These are phyloP conservation scores for Lathamus discolor DNA, from an alignment of 2,113 vertebrate species.

Conservation along the genomic window DNA sequence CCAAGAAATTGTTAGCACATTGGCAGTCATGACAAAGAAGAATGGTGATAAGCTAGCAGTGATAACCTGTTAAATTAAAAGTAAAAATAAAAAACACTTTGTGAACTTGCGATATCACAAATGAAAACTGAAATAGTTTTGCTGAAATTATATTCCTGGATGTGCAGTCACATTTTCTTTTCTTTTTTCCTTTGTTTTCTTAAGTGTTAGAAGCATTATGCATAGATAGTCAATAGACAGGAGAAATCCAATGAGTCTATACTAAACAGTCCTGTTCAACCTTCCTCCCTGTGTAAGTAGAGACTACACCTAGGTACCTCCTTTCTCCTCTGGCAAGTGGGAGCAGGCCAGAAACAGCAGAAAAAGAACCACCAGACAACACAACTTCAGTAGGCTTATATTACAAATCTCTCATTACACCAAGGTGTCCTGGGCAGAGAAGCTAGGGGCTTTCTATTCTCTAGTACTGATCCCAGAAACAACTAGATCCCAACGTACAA, in stretches of 20 bases:
- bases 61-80: conserved; percentile 77
- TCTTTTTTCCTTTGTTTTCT: not conserved
- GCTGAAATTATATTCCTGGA: not conserved
- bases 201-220: not conserved
- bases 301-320: not conserved
- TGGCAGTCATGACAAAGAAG: conserved; percentile 80
- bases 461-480: not conserved
- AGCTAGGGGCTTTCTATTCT: not conserved
- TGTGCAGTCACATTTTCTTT: not conserved
- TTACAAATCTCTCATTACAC: not conserved
- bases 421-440: not conserved
- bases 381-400: not conserved
- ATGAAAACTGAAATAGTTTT: not conserved
- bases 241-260: not conserved
- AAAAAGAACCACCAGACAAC: not conserved
- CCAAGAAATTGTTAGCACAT: conserved; percentile 78
- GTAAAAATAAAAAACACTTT: not conserved
- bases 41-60: conserved; percentile 81
- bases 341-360: not conserved
- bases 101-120: not conserved
- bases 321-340: not conserved
- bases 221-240: not conserved
- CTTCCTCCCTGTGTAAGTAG: not conserved
- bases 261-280: not conserved
- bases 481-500: not conserved